Percentiles rank a stretch among this genome's conserved stretches.
Evolutionary conservation across 2,888 invertebrate species (phyloP).

Genomic region (Zele albiditarsus): DNA sequence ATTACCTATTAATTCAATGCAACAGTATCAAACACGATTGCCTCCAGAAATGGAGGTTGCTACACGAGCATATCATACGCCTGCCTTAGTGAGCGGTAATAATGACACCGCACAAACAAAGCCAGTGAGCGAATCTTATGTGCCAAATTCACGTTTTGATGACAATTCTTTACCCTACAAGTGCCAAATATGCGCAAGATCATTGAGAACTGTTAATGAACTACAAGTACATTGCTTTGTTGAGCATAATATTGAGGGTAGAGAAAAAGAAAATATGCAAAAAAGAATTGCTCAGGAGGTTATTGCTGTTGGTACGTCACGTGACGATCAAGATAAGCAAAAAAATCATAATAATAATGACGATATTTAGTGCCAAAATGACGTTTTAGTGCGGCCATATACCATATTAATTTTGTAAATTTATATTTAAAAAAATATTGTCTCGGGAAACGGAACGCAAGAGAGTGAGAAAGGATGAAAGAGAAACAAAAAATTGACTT

Average conservation of each 20-base stretch:
- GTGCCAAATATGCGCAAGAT: slow-evolving; percentile 65
- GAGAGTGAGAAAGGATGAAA: background rate
- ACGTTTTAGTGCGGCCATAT: slow-evolving; percentile 41
- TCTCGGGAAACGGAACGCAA: background rate
- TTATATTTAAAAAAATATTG: background rate
- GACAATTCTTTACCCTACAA: slow-evolving; percentile 55
- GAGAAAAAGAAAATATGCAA: slow-evolving; percentile 72
- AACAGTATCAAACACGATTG: slow-evolving; percentile 46
- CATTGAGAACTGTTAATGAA: slow-evolving; percentile 62
- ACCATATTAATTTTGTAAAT: slow-evolving; percentile 36
- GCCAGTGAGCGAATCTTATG: slow-evolving; percentile 49
- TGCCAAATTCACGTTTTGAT: slow-evolving; percentile 30
- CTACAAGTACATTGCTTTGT: slow-evolving; percentile 66
- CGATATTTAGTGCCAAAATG: slow-evolving; percentile 80
- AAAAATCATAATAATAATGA: slow-evolving; percentile 72
- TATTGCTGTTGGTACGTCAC: slow-evolving; percentile 48
- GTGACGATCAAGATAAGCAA: slow-evolving; percentile 74
- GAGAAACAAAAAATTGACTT: background rate
- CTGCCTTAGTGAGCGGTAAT: slow-evolving; percentile 55
- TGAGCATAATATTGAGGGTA: slow-evolving; percentile 64
- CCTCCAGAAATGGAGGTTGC: slow-evolving; percentile 44
- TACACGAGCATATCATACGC: slow-evolving; percentile 61
- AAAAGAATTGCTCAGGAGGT: slow-evolving; percentile 73
- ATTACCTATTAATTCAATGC: slow-evolving; percentile 59
- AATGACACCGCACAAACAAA: slow-evolving; percentile 49